Conservation (phyloP, 2,113 vertebrate genomes). For the Pipa parva region DNA sequence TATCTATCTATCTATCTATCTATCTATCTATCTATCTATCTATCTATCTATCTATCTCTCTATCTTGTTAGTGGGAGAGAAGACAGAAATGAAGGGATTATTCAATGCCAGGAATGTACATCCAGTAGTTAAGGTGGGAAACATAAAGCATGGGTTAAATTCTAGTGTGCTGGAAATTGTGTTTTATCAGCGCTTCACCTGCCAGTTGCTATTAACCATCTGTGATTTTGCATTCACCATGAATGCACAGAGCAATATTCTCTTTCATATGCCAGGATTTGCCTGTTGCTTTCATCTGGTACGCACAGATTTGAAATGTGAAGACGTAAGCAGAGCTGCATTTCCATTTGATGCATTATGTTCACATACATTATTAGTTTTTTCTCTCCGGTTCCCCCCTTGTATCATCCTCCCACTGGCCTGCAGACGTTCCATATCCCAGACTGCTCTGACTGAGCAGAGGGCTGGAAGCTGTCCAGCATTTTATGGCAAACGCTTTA, state of each 20-base stretch:
- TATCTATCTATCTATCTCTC: no score
- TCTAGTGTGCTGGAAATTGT: not conserved
- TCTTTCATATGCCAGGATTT: not conserved
- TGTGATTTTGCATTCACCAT: not conserved
- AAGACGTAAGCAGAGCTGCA: not conserved
- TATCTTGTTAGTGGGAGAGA: no score
- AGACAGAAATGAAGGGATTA: no score
- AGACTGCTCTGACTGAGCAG: slow-evolving; percentile 5
- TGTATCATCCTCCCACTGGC: slow-evolving; percentile 14
- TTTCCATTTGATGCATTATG: not conserved
- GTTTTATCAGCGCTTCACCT: not conserved
- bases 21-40: no score
- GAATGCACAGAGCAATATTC: not conserved
- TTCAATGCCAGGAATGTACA: not conserved
- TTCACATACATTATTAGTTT: not conserved
- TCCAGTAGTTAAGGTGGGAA: not conserved
- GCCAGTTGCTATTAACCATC: not conserved
- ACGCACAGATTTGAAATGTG: not conserved
- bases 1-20: no score
- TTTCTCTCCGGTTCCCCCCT: slow-evolving; percentile 2
- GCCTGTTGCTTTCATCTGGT: not conserved
- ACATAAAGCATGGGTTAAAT: not conserved
- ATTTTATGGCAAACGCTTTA: slow-evolving; percentile 37
- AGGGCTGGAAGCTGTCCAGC: slow-evolving; percentile 1
- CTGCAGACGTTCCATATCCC: slow-evolving; percentile 12